phyloP scores from a whole-genome alignment of 2,888 invertebrate species.

The Drosophila lacicola region DNA sequence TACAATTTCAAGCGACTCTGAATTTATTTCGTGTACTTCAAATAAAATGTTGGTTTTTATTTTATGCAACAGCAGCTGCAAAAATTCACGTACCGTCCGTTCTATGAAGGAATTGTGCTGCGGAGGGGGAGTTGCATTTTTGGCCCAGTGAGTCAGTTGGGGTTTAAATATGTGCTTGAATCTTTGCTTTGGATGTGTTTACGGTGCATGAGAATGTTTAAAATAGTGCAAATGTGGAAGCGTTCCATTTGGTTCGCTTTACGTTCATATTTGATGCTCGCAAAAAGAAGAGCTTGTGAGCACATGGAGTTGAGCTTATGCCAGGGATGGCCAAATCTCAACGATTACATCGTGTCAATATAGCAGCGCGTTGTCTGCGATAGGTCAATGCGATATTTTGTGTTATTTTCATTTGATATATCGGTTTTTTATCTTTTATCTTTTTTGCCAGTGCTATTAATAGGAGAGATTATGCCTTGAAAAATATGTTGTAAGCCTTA shows the following conservation, averaged over 20 bases:
- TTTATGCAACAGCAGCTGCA: conserved; percentile 64
- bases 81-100: conserved; percentile 29
- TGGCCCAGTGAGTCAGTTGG: conserved; percentile 23
- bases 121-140: conserved; percentile 15
- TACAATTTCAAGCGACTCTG: conserved; percentile 64
- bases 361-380: no score
- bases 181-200: conserved; percentile 54
- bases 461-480: no score
- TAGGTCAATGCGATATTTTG: no score
- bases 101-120: neutral
- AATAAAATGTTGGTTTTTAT: conserved; percentile 77
- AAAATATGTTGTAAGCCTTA: no score
- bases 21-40: conserved; percentile 73
- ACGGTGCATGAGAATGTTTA: conserved; percentile 11
- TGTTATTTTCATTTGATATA: no score
- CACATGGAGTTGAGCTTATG: no score
- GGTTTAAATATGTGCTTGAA: conserved; percentile 39
- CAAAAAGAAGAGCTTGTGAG: no score
- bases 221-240: conserved; percentile 10
- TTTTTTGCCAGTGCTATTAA: no score
- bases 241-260: neutral
- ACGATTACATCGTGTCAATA: no score
- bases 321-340: no score
- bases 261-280: neutral
- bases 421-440: no score